phyloP scores from a whole-genome alignment of 2,797 vertebrate genomes.

The Geotrypetes seraphini region DNA sequence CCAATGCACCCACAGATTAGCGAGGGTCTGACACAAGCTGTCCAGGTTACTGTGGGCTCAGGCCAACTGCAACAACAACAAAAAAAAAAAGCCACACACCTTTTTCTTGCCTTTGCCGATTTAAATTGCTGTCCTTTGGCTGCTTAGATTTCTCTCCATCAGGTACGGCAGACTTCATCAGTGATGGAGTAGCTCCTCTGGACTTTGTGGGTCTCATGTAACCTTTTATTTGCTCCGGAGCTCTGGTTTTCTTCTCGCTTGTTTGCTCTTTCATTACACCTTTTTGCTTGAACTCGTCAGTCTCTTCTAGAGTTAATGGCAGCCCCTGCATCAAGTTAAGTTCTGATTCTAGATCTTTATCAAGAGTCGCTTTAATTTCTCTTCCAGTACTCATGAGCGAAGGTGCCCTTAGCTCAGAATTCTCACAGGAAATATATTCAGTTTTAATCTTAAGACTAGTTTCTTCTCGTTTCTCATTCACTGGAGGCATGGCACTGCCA shows the following conservation, averaged over 20 bases:
- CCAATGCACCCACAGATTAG: conserved; percentile 14
- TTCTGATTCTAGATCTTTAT: neutral
- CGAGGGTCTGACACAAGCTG: conserved; percentile 16
- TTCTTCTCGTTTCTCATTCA: no score
- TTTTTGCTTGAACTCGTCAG: neutral
- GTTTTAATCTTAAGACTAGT: no score
- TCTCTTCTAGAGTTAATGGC: neutral
- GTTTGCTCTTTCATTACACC: conserved; percentile 5
- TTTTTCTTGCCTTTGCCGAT: conserved; percentile 14
- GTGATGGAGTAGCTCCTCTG: conserved; percentile 21
- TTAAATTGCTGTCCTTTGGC: neutral
- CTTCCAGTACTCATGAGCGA: no score
- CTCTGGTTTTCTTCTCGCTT: conserved; percentile 20
- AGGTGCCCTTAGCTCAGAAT: no score
- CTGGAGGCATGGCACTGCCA: no score
- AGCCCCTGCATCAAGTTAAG: no score
- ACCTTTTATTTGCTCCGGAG: conserved; percentile 38
- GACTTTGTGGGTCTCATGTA: conserved; percentile 62
- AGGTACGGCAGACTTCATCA: conserved; percentile 5
- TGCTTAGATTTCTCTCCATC: conserved; percentile 16
- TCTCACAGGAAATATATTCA: no score
- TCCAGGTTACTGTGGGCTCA: conserved; percentile 5
- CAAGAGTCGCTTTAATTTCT: no score
- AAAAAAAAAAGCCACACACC: conserved; percentile 52
- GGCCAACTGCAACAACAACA: conserved; percentile 14